Evolutionary conservation across 2,113 vertebrate genomes (phyloP).

Genomic region (Coreoperca whiteheadi): DNA sequence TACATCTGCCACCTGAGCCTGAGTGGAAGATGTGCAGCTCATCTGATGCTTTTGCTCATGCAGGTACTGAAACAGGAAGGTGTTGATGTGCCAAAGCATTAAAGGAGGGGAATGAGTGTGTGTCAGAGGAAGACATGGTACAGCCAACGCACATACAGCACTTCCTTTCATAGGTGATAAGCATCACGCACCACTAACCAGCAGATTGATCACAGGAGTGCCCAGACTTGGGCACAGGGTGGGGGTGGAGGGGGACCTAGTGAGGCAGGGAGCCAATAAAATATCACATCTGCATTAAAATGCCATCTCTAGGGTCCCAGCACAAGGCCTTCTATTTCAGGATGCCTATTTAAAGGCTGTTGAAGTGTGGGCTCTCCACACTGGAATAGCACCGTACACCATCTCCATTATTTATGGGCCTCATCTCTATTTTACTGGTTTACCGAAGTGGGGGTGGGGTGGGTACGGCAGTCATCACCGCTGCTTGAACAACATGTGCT

Average conservation of each 20-base stretch:
- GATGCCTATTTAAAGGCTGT: conserved; percentile 85
- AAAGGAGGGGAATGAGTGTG: conserved; percentile 40
- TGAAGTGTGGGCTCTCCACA: conserved; percentile 83
- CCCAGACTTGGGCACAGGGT: conserved; percentile 25
- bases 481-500: conserved; percentile 70
- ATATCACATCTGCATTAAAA: conserved; percentile 83
- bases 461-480: conserved; percentile 75
- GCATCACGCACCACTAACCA: conserved; percentile 62
- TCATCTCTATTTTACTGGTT: conserved; percentile 85
- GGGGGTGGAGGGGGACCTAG: conserved; percentile 9
- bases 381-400: conserved; percentile 80
- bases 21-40: conserved; percentile 41
- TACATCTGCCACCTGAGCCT: conserved; percentile 43
- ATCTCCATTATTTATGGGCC: conserved; percentile 88
- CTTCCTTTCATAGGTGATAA: conserved; percentile 58
- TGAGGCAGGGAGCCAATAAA: conserved; percentile 69
- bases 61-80: conserved; percentile 43
- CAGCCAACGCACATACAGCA: conserved; percentile 40
- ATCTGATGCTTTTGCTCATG: conserved; percentile 30
- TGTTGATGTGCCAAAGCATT: conserved; percentile 52
- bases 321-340: conserved; percentile 80
- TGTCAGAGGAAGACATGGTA: conserved; percentile 49
- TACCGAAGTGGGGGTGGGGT: conserved; percentile 73
- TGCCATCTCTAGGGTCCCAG: conserved; percentile 73
- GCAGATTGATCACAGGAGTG: conserved; percentile 67